Evolutionary conservation across 2,113 vertebrate genomes (phyloP).

Genomic region (Neomonachus schauinslandi): DNA sequence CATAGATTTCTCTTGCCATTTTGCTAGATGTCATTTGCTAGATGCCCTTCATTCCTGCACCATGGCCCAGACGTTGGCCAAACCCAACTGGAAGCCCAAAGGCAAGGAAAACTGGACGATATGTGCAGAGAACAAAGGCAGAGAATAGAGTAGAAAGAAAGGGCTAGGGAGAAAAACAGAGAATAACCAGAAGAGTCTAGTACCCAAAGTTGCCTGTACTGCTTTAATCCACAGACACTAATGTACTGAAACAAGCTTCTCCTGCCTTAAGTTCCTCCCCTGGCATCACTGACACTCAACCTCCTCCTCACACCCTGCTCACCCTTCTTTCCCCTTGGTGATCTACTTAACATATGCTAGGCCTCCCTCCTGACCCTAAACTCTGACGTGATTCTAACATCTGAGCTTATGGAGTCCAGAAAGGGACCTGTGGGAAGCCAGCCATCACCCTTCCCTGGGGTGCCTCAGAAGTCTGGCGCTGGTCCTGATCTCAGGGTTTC

Average conservation of each 20-base stretch:
- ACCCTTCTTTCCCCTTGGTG: background rate
- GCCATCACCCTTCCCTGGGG: background rate
- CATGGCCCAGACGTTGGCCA: background rate
- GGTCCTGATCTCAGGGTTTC: constrained; percentile 40
- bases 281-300: background rate
- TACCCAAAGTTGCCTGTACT: background rate
- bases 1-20: background rate
- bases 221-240: background rate
- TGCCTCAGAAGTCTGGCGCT: constrained; percentile 50
- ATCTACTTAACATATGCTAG: background rate
- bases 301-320: background rate
- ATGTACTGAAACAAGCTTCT: background rate
- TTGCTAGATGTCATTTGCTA: background rate
- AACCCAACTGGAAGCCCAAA: background rate
- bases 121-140: background rate
- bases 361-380: background rate
- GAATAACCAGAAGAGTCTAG: background rate
- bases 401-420: background rate
- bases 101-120: background rate
- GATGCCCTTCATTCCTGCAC: background rate
- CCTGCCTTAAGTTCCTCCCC: background rate
- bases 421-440: background rate
- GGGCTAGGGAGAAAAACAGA: background rate
- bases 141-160: background rate
- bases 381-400: background rate